phyloP scores from a whole-genome alignment of 2,113 vertebrate species.

The Tonatia bakeri region DNA sequence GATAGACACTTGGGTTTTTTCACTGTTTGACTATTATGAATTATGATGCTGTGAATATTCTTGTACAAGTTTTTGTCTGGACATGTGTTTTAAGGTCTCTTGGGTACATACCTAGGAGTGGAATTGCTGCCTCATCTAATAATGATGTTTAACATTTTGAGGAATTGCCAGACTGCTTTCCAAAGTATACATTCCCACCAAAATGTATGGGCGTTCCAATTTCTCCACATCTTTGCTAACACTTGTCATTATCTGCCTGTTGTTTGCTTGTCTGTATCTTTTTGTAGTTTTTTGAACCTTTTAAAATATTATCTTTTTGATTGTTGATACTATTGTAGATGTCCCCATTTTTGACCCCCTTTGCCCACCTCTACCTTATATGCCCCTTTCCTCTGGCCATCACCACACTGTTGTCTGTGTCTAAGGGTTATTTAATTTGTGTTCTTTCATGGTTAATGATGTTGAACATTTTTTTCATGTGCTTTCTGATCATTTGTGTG shows the following conservation, averaged over 20 bases:
- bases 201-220: neutral
- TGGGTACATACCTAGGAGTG: neutral
- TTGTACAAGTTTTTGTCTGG: neutral
- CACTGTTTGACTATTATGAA: neutral
- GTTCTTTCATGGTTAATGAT: neutral
- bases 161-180: neutral
- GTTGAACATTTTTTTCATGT: neutral
- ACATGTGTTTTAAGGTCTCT: neutral
- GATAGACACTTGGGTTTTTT: neutral
- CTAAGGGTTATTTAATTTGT: neutral
- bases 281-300: neutral
- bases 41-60: neutral
- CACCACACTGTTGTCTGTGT: no score
- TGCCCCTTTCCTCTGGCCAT: no score
- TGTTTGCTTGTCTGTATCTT: neutral
- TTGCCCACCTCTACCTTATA: neutral
- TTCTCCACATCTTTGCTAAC: neutral
- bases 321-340: neutral
- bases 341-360: no score
- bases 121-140: neutral
- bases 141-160: slow-evolving; percentile 5
- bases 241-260: neutral
- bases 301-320: no score
- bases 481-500: neutral
- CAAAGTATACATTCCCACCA: neutral